A percentile compares a stretch with the other conserved stretches of the same genome.
Conservation (phyloP, 2,113 vertebrate genomes). For the Salminus brasiliensis region DNA sequence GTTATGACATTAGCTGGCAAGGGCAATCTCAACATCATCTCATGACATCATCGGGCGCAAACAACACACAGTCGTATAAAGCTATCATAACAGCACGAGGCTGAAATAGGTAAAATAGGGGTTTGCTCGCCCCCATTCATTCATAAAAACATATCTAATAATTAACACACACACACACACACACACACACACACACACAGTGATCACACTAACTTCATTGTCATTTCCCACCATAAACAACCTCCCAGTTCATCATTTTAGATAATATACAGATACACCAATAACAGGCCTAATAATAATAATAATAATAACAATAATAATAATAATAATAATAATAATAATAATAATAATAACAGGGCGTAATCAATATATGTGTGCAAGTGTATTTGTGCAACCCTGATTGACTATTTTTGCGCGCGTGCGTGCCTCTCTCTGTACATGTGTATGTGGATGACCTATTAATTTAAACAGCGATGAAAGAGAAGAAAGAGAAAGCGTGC, state of each 20-base stretch:
- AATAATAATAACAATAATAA: conserved; percentile 33
- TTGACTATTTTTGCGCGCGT: too few relatives aligned
- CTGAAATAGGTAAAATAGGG: neutral
- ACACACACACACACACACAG: neutral
- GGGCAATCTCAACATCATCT: conserved; percentile 14
- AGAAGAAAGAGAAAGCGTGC: too few relatives aligned
- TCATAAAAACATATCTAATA: neutral
- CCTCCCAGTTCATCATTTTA: conserved; percentile 17
- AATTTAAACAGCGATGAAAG: too few relatives aligned
- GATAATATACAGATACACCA: neutral
- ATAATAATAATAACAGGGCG: conserved; percentile 28
- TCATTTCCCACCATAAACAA: conserved; percentile 47
- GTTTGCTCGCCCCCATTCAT: too few relatives aligned
- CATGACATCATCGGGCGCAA: conserved; percentile 43
- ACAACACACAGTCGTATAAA: conserved; percentile 25
- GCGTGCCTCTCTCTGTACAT: too few relatives aligned
- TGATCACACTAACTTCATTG: neutral
- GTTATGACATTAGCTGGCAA: neutral
- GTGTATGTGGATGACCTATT: too few relatives aligned
- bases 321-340: conserved; percentile 28
- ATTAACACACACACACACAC: neutral
- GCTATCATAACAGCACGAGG: neutral
- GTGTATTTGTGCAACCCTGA: neutral
- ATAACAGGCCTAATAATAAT: conserved; percentile 32
- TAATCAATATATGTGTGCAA: too few relatives aligned